phyloP scores from a whole-genome alignment of 2,113 vertebrate species.

The Lasiurus borealis region DNA sequence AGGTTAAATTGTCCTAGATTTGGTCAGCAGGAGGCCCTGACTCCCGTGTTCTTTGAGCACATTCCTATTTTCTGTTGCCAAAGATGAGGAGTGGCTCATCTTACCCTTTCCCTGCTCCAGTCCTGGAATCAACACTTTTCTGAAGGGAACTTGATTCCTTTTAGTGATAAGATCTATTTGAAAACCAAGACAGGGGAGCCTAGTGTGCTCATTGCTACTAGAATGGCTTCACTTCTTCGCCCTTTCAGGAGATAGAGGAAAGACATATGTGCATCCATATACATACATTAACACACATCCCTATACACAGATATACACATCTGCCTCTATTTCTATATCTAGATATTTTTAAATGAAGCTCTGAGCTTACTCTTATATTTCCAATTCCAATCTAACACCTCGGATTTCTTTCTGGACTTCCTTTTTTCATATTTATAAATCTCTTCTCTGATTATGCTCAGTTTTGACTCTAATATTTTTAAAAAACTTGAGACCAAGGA shows the following conservation, averaged over 20 bases:
- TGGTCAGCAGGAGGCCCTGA: background rate
- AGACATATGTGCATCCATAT: background rate
- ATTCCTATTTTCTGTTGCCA: slow-evolving; percentile 31
- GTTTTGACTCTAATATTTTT: slow-evolving; percentile 26
- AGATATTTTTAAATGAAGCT: slow-evolving; percentile 23
- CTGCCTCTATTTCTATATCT: background rate
- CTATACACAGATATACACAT: background rate
- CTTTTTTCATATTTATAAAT: slow-evolving; percentile 45
- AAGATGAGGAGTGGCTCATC: background rate
- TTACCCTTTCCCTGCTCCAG: background rate
- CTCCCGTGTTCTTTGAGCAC: background rate
- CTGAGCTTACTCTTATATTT: background rate
- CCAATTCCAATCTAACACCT: background rate
- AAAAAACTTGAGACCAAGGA: background rate
- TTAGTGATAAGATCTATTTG: slow-evolving; percentile 50
- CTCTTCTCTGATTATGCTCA: slow-evolving; percentile 1
- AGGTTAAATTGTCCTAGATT: background rate
- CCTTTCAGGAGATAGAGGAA: background rate
- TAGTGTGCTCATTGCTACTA: background rate
- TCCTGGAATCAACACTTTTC: background rate
- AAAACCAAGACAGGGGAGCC: slow-evolving; percentile 51
- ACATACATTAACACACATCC: background rate
- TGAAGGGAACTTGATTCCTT: background rate
- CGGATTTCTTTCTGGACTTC: slow-evolving; percentile 23
- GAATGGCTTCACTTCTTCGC: background rate